Percentiles rank a stretch among this genome's conserved stretches.
Evolutionary conservation across 2,113 vertebrate species (phyloP).

Genomic region (Pedionomus torquatus): DNA sequence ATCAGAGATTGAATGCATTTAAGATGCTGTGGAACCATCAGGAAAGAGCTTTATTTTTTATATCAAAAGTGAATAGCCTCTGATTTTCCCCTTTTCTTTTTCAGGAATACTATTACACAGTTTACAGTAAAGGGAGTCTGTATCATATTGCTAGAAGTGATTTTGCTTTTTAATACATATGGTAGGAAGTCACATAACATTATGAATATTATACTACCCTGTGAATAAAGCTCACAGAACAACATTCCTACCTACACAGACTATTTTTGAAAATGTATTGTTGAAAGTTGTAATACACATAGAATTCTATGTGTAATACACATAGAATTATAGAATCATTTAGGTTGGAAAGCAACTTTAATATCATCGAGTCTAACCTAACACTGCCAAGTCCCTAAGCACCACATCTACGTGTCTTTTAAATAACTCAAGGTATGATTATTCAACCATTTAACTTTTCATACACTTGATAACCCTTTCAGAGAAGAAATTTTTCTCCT

Average conservation of each 20-base stretch:
- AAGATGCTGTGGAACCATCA: not conserved
- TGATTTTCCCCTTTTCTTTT: not conserved
- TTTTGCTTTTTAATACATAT: not conserved
- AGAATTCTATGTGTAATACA: too few species aligned
- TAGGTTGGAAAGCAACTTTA: not conserved
- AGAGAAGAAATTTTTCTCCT: not conserved
- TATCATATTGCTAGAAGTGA: not conserved
- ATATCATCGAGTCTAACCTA: not conserved
- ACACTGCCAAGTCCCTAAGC: not conserved
- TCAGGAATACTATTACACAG: not conserved
- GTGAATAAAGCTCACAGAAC: not conserved
- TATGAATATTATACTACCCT: not conserved
- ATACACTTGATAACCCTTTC: not conserved
- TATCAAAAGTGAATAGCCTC: not conserved
- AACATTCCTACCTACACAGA: not conserved
- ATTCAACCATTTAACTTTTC: not conserved
- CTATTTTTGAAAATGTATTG: not conserved
- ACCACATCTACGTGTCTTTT: not conserved
- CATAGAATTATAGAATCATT: not conserved
- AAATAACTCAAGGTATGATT: not conserved
- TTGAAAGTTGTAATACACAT: not conserved
- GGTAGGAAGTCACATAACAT: not conserved
- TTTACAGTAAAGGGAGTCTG: not conserved
- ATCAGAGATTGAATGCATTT: not conserved
- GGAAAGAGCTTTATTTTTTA: not conserved